phyloP scores from a whole-genome alignment of 2,797 vertebrate species.

The Ptychobarbus kaznakovi region DNA sequence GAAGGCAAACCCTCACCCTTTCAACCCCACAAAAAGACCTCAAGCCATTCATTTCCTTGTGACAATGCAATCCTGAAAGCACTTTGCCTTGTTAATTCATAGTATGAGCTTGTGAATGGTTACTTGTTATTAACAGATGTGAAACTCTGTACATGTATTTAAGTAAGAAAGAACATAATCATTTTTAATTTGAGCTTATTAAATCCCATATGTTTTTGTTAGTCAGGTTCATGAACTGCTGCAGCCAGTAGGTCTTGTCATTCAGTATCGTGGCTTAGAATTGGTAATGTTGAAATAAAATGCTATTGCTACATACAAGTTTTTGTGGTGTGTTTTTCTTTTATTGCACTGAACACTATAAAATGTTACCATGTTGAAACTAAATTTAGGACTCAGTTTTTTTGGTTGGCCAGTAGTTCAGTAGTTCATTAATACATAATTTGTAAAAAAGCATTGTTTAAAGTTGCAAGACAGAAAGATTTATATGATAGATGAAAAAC shows the following conservation, averaged over 20 bases:
- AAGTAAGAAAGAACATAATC: slow-evolving; percentile 77
- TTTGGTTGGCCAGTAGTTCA: no score
- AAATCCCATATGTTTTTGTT: slow-evolving; percentile 82
- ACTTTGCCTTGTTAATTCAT: slow-evolving; percentile 72
- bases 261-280: slow-evolving; percentile 80
- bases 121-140: slow-evolving; percentile 75
- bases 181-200: slow-evolving; percentile 78
- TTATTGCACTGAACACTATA: slow-evolving; percentile 64
- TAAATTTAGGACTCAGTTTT: no score
- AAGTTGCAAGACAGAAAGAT: not conserved
- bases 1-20: slow-evolving; percentile 65
- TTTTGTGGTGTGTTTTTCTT: slow-evolving; percentile 14
- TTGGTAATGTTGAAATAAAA: slow-evolving; percentile 75
- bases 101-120: slow-evolving; percentile 69
- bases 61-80: slow-evolving; percentile 87
- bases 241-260: slow-evolving; percentile 73
- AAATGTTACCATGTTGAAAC: not conserved
- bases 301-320: slow-evolving; percentile 69
- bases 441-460: not conserved
- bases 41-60: slow-evolving; percentile 81
- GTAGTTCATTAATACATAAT: not conserved
- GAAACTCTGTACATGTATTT: slow-evolving; percentile 79
- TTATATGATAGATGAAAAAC: not conserved
- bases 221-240: slow-evolving; percentile 84
- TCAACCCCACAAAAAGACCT: slow-evolving; percentile 67